Evolutionary conservation across 2,797 vertebrate genomes (phyloP), one percentile per base, ranked within the genome.

Genomic region (Epinephelus malabaricus): DNA sequence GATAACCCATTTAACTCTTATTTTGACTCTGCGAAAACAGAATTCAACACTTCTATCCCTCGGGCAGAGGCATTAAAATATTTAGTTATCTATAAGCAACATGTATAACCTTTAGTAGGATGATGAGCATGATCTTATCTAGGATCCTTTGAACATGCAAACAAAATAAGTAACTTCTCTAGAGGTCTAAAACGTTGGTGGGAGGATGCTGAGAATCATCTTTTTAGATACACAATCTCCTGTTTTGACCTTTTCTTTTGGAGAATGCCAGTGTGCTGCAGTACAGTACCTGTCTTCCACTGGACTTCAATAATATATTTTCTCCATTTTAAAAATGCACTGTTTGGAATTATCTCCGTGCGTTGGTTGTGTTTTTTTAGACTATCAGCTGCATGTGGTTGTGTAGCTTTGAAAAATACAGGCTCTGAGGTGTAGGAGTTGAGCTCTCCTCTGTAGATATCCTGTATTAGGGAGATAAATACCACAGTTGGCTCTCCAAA

Each of bases 391-490:
- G 63, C 60, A 81, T 84, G 69, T 56, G 69, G 60, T 67, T 78
- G 73, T 70, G 56, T 60, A 55, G 67, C 76, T 90, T 79, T 72
- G 58, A 71, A 79, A 86, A 76, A 80, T 81, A 38, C 71, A 65
- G 68, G 40, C 85, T 87, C 51, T 54, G 58, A 72, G 83, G 76
- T 88, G 86, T 61, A 73, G 64, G 60, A 84, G 82, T 88, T 88
- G 61, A 84, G 78, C 83, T 84, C 73, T 74, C 50, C 68, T 69
- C 69, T 23, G 69, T 70, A 86, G 60, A 84, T 83, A 79, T 82
- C 75, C 76, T 83, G 77, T 76, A 88, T 89, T 83, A 83, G 71
- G 79, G 69, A 89, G 90, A 90, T 90, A 92, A 92, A 91, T 84
- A 89, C 77, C 63, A 88, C 83, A 81, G 89, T 74, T 83, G 81